These are phyloP conservation scores for Slavum lentiscoides DNA, from an alignment of 2,888 invertebrate species.

Conservation along the genomic window DNA sequence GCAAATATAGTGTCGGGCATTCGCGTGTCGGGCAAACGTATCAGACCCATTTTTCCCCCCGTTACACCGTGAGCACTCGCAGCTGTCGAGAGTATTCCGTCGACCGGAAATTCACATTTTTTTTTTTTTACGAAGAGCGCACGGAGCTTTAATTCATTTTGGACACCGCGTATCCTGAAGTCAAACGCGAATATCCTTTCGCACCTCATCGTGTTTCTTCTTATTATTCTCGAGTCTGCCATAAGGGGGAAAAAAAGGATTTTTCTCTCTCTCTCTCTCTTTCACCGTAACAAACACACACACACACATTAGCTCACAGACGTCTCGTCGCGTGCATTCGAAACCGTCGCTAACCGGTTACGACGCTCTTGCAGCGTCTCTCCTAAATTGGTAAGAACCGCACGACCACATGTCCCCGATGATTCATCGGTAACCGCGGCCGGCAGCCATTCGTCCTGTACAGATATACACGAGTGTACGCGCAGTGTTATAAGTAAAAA, in stretches of 20 bases:
- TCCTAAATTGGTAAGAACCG: constrained; percentile 46
- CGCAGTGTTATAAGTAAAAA: neutral
- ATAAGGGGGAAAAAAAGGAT: neutral
- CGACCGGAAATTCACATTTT: too few species aligned
- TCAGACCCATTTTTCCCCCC: too few species aligned
- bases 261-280: neutral
- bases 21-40: too few species aligned
- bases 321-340: constrained; percentile 1
- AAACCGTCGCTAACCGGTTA: constrained; percentile 34
- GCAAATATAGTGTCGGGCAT: too few species aligned
- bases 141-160: too few species aligned
- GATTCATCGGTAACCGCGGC: constrained; percentile 40
- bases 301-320: neutral
- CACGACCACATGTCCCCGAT: constrained; percentile 42
- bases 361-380: constrained; percentile 21
- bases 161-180: too few species aligned
- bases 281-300: neutral
- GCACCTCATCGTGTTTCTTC: too few species aligned
- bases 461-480: too few species aligned
- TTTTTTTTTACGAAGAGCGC: too few species aligned
- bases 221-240: neutral
- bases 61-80: too few species aligned
- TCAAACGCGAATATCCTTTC: too few species aligned
- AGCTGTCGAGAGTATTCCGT: too few species aligned
- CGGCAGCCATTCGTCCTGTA: neutral